A percentile compares a stretch with the other conserved stretches of the same genome.
Evolutionary conservation across 2,113 vertebrate species (phyloP).

Genomic region (Empidonax alnorum): DNA sequence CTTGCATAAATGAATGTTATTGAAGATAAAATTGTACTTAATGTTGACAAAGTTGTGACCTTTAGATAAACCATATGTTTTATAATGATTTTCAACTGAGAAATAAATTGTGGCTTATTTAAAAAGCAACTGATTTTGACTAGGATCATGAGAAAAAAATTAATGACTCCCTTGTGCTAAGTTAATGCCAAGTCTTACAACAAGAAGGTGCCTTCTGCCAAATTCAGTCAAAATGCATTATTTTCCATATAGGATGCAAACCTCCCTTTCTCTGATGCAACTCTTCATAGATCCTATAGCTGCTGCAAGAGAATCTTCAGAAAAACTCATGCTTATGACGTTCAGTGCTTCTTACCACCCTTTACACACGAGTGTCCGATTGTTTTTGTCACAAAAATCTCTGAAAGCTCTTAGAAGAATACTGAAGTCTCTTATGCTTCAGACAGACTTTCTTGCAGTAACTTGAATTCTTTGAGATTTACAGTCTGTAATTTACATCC

Average conservation of each 20-base stretch:
- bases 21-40: slow-evolving; percentile 21
- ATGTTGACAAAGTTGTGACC: slow-evolving; percentile 11
- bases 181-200: not conserved
- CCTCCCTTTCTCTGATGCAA: not conserved
- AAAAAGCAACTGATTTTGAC: slow-evolving; percentile 27
- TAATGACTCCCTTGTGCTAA: not conserved
- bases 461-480: not conserved
- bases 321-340: not conserved
- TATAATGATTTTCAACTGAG: not conserved
- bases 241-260: not conserved
- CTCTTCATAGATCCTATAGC: not conserved
- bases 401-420: not conserved
- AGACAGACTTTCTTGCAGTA: not conserved
- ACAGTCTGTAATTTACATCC: not conserved
- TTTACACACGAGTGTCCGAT: not conserved
- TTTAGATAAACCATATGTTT: slow-evolving; percentile 14
- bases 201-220: not conserved
- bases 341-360: not conserved
- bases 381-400: not conserved
- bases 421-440: not conserved
- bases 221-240: slow-evolving; percentile 32
- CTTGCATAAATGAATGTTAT: not conserved
- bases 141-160: slow-evolving; percentile 16
- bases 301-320: not conserved
- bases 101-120: slow-evolving; percentile 8